A percentile compares a stretch with the other conserved stretches of the same genome.
Conservation (phyloP, 2,113 vertebrate species). For the Sus scrofa region DNA sequence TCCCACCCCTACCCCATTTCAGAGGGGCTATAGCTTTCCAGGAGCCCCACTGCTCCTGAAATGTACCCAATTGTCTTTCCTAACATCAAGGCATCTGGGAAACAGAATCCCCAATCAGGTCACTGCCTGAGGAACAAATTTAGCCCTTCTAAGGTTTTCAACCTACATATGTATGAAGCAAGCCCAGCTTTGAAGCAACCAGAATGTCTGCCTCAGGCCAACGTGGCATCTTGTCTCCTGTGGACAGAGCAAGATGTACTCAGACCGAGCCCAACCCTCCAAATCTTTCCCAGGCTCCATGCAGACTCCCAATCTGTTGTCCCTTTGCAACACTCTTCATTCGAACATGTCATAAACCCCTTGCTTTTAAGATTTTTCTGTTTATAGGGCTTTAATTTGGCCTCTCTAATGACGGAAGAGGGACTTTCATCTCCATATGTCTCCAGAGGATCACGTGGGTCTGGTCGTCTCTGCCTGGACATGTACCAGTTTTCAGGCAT, state of each 20-base stretch:
- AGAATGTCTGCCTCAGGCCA: neutral
- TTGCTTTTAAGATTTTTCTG: slow-evolving; percentile 21
- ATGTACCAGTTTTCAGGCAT: neutral
- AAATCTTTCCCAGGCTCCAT: neutral
- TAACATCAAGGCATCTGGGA: neutral
- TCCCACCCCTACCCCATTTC: neutral
- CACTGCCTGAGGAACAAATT: slow-evolving; percentile 24
- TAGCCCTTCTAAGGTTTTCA: neutral
- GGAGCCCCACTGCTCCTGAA: neutral
- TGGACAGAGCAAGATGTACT: neutral
- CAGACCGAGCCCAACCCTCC: neutral
- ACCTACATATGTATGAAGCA: neutral
- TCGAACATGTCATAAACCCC: neutral
- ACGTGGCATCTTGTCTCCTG: neutral
- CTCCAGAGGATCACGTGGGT: neutral
- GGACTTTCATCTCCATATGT: neutral
- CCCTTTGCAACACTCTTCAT: neutral
- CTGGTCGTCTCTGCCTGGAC: neutral
- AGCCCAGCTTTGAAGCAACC: neutral
- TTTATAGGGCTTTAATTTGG: neutral
- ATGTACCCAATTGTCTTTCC: neutral
- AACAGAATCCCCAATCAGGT: slow-evolving; percentile 11
- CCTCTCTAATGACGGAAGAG: neutral
- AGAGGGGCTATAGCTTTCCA: neutral
- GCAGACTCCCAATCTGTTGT: neutral